Conservation (phyloP, 2,888 invertebrate genomes). For the Calephelis perditalis region DNA sequence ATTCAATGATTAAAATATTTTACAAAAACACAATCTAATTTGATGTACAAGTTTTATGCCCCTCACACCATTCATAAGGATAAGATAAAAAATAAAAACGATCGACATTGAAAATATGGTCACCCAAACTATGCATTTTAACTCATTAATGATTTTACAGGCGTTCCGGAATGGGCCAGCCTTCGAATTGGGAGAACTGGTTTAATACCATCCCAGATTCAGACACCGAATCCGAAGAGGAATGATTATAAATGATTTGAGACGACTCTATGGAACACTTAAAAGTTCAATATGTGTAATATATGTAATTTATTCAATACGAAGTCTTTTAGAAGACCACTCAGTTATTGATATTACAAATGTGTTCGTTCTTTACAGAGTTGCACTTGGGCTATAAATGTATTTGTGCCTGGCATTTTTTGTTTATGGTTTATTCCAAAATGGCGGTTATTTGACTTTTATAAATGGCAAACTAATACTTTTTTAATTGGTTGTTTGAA, state of each 20-base stretch:
- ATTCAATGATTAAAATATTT: too few species aligned
- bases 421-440: too few species aligned
- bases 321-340: neutral
- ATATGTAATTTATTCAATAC: constrained; percentile 7
- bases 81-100: too few species aligned
- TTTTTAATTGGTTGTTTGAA: too few species aligned
- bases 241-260: constrained; percentile 34
- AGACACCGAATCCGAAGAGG: constrained; percentile 66
- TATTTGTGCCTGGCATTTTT: too few species aligned
- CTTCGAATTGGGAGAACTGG: constrained; percentile 78
- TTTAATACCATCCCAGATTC: constrained; percentile 81
- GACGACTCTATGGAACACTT: constrained; percentile 1
- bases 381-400: neutral
- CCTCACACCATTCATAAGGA: too few species aligned
- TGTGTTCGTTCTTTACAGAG: neutral
- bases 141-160: constrained; percentile 40
- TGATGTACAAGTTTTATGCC: too few species aligned
- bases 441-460: too few species aligned
- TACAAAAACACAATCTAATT: too few species aligned
- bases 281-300: constrained; percentile 1
- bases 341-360: neutral
- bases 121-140: neutral
- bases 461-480: too few species aligned
- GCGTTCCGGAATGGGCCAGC: constrained; percentile 60
- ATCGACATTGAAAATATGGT: too few species aligned